These are phyloP conservation scores for Oryzias woworae DNA, from an alignment of 2,113 vertebrate species.

Conservation along the genomic window DNA sequence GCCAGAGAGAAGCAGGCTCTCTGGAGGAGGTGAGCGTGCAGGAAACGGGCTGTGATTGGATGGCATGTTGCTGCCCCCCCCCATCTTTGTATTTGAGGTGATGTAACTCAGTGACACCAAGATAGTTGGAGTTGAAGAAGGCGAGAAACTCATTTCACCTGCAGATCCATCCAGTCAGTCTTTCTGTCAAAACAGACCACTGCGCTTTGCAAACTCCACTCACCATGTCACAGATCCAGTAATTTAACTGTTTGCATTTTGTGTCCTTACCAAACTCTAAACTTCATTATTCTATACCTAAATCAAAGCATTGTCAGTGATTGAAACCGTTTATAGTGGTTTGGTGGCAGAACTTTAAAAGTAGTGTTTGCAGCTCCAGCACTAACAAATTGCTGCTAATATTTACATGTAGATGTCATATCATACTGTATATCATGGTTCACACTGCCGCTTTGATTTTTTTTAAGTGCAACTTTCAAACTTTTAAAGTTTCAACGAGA, in stretches of 20 bases:
- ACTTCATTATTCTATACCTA: too few relatives aligned
- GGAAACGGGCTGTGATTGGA: constrained; percentile 90
- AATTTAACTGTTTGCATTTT: not conserved
- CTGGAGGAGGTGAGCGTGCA: constrained; percentile 90
- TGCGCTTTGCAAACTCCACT: not conserved
- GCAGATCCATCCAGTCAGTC: not conserved
- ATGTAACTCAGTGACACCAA: constrained; percentile 33
- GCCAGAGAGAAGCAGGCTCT: constrained; percentile 85
- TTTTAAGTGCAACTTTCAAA: too few relatives aligned
- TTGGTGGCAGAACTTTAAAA: too few relatives aligned
- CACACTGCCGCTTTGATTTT: too few relatives aligned
- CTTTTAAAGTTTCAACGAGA: too few relatives aligned
- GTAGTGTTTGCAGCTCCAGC: too few relatives aligned
- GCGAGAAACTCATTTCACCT: constrained; percentile 7
- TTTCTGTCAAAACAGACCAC: not conserved
- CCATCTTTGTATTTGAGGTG: constrained; percentile 21
- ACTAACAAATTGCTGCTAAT: too few relatives aligned
- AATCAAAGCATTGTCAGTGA: too few relatives aligned
- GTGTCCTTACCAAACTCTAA: too few relatives aligned
- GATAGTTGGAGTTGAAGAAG: constrained; percentile 1
- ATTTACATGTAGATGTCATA: too few relatives aligned
- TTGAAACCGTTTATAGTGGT: too few relatives aligned
- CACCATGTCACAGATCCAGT: not conserved
- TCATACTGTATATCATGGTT: too few relatives aligned
- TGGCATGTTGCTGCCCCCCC: constrained; percentile 66